Base-by-base conservation (phyloP, 2,797 vertebrate genomes). In the Nasua narica region DNA sequence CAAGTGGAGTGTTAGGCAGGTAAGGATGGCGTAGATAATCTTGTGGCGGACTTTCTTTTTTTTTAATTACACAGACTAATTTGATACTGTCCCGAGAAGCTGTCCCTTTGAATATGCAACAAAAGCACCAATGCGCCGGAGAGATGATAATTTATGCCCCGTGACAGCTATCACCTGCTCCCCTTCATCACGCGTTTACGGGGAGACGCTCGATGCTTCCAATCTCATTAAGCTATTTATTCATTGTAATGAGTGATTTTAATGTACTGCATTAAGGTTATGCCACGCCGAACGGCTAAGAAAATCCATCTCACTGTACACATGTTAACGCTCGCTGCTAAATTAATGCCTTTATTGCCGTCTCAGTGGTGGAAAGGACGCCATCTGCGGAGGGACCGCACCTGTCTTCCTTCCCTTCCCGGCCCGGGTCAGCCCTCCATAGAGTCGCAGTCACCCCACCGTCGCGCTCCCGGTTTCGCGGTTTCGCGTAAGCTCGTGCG, bases 221-320 rank as follows among this genome's bases (percentile, higher is more conserved):
- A 98, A 98, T 99, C 98, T 99, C 98, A 98, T 99, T 99, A 99
- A 98, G 97, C 98, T 98, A 98, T 99, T 99, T 99, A 99, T 99
- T 99, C 98, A 98, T 98, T 97, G 98, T 99, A 99, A 99, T 99
- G 98, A 99, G 98, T 98, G 98, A 98, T 98, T 99, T 98, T 99
- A 99, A 98, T 98, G 98, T 98, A 96, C 98, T 98, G 96, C 95
- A 94, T 98, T 97, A 98, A 97, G 98, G 98, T 98, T 98, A 95
- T 78, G 98, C 98, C 98, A 98, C 98, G 94, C 97, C 97, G 96
- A 97, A 98, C 98, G 97, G 98, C 98, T 98, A 98, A 98, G 98
- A 83, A 99, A 98, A 98, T 94, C 97, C 94, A 92, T 99, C 98
- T 98, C 98, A 90, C 97, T 97, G 95, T 97, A 98, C 97, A 72